Evolutionary conservation across 2,797 vertebrate species (phyloP).

Genomic region (Pseudomugil gertrudae): DNA sequence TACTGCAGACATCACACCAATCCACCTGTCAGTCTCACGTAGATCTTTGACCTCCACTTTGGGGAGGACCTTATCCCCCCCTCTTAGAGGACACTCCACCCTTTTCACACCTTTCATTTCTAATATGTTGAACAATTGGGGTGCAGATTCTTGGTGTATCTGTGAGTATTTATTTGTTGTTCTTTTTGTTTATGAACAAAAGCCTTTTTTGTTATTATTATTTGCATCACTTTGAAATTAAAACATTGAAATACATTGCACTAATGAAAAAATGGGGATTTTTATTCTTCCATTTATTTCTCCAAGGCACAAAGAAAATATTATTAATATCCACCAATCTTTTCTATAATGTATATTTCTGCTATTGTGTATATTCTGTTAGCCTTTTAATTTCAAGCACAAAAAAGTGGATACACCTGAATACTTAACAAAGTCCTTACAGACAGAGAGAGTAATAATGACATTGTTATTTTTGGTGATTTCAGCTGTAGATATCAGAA

Average conservation of each 20-base stretch:
- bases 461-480: slow-evolving; percentile 81
- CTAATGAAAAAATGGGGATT: too few species aligned
- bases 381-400: not conserved
- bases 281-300: too few species aligned
- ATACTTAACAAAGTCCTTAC: not conserved
- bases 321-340: too few species aligned
- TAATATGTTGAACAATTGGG: not conserved
- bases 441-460: slow-evolving; percentile 37
- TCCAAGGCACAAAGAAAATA: too few species aligned
- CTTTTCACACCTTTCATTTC: too few species aligned
- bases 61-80: too few species aligned
- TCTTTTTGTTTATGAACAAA: not conserved
- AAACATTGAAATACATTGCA: not conserved
- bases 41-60: too few species aligned
- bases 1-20: too few species aligned
- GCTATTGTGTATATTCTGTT: not conserved
- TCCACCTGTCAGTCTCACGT: too few species aligned
- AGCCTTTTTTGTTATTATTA: not conserved
- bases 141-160: not conserved
- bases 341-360: not conserved
- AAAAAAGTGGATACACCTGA: slow-evolving; percentile 7
- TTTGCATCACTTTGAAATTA: not conserved
- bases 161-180: not conserved
- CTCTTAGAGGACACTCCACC: too few species aligned
- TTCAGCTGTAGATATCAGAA: slow-evolving; percentile 81